Base-by-base conservation (phyloP, 2,888 invertebrate species). In the Boloria selene region DNA sequence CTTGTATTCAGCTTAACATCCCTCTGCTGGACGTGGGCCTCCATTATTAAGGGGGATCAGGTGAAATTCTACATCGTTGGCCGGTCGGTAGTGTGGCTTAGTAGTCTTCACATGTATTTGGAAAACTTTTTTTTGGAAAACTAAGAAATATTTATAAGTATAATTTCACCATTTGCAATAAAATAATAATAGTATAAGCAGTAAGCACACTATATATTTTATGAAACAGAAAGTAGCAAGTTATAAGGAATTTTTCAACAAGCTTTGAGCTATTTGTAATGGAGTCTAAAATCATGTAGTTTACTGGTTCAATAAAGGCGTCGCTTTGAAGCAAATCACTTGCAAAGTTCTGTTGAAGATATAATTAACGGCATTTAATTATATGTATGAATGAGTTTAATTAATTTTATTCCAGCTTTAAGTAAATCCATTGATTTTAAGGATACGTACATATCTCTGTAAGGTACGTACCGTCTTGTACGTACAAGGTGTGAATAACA, bases 301-400 rank as follows among this genome's bases (percentile, higher is more conserved):
- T 84, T 84, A 84, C 77, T 79, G 76, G 71, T 80, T 82, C 80
- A 85, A 85, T 85, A 82, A 80, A 77, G 79, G 73, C 76, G 82
- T 83, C 80, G 79, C 72, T 65, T 65, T 60, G 58, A 67, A 60
- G 49, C 56, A 59, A 60, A 67, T 63, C 62, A 69, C 64, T 61
- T 54, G 42, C 22, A 53, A 59, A 45, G 38, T 61, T 62, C 18
- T 54, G 42, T 31, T 68, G 22, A 26, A 54, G 53, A 31, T 65
- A 14, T 47, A 22, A 58, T 52, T 59, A 58, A 22, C 52, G 42
- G 56, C n/a, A 22, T 59, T 38, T 59, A 47, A 49, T 59, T 59
- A 49, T 13, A 13, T 49, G 49, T 59, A 7, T 17, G 14, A 26
- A 59, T 47, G 16, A 10, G 16, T 55, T 44, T 44, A 14, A 55